A percentile compares a stretch with the other conserved stretches of the same genome.
phyloP scores from a whole-genome alignment of 2,888 invertebrate genomes.

The Agrochola lychnidis region DNA sequence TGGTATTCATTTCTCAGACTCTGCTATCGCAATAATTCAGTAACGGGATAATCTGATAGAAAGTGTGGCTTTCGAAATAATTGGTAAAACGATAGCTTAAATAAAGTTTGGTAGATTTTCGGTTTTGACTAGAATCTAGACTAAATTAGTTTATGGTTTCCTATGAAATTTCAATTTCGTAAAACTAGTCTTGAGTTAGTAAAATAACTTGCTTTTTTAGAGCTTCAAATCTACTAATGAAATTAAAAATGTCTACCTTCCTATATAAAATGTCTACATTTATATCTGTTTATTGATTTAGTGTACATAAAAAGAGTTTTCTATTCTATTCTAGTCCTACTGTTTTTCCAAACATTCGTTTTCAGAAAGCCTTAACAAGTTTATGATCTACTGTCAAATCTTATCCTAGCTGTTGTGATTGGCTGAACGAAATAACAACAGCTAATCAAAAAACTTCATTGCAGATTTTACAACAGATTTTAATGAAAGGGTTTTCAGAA shows the following conservation, averaged over 20 bases:
- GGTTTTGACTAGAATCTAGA: slow-evolving; percentile 11
- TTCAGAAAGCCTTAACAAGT: not conserved
- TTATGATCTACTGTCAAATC: not conserved
- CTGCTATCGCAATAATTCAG: slow-evolving; percentile 52
- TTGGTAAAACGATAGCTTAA: slow-evolving; percentile 67
- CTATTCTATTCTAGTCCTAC: not conserved
- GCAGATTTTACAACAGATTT: not conserved
- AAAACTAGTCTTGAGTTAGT: not conserved
- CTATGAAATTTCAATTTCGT: not conserved
- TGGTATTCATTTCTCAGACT: slow-evolving; percentile 55
- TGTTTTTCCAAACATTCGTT: not conserved
- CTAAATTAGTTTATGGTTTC: slow-evolving; percentile 2
- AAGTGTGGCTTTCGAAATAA: slow-evolving; percentile 60
- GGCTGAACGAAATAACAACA: not conserved
- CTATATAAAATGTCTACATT: not conserved
- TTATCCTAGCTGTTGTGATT: not conserved
- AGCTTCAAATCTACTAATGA: not conserved
- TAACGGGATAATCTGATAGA: slow-evolving; percentile 54
- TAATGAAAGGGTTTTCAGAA: not conserved
- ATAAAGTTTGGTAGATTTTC: slow-evolving; percentile 30
- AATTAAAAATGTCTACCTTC: not conserved
- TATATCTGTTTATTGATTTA: not conserved
- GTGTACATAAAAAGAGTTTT: not conserved
- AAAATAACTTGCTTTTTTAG: not conserved
- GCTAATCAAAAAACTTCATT: not conserved